Evolutionary conservation across 2,113 vertebrate species (phyloP).

Genomic region (Gobius niger): DNA sequence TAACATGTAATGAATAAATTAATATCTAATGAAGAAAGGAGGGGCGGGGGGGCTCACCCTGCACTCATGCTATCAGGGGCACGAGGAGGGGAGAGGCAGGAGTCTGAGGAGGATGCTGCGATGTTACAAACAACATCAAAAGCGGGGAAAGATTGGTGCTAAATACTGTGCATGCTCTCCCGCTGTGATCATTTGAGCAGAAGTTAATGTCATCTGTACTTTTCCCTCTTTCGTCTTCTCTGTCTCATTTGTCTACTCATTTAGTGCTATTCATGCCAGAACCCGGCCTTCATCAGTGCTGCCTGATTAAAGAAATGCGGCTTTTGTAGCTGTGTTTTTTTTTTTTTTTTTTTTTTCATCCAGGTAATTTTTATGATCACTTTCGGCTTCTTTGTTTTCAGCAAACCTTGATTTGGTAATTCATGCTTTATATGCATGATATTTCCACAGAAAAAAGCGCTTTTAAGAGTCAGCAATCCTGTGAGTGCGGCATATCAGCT

Average conservation of each 20-base stretch:
- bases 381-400: conserved; percentile 9
- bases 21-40: conserved; percentile 76
- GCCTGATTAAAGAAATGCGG: conserved; percentile 56
- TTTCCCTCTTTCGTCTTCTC: conserved; percentile 55
- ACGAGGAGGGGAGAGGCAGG: conserved; percentile 49
- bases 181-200: conserved; percentile 63
- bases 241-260: conserved; percentile 53
- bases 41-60: conserved; percentile 49
- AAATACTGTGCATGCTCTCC: conserved; percentile 63
- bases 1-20: conserved; percentile 84
- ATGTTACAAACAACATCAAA: conserved; percentile 72
- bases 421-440: background rate
- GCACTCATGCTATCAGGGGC: conserved; percentile 50
- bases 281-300: conserved; percentile 57
- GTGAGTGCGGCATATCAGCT: background rate
- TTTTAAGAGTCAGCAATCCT: background rate
- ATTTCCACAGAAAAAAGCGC: background rate
- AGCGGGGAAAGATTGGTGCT: conserved; percentile 53
- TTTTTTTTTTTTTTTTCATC: conserved; percentile 9
- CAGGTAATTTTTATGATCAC: conserved; percentile 22
- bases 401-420: background rate
- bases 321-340: conserved; percentile 23
- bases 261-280: conserved; percentile 41
- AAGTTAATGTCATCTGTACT: conserved; percentile 65
- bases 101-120: conserved; percentile 48